These are phyloP conservation scores for Hephaestus fuliginosus DNA, from an alignment of 2,797 vertebrate species.

Conservation along the genomic window DNA sequence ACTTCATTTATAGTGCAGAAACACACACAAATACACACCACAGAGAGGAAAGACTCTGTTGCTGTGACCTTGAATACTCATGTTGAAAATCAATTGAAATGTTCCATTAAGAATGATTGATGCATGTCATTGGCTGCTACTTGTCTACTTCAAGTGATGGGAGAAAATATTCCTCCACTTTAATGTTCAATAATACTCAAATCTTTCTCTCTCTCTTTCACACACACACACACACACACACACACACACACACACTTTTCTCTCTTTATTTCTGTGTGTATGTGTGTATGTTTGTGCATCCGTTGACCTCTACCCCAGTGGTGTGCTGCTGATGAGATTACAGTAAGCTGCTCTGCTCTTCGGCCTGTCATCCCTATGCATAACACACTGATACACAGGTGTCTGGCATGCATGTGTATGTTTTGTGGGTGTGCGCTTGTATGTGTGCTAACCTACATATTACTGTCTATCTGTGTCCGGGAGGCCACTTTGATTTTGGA, in stretches of 20 bases:
- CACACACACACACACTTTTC: constrained; percentile 1
- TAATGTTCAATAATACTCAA: constrained; percentile 66
- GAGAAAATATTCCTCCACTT: constrained; percentile 67
- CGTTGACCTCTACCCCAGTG: constrained; percentile 74
- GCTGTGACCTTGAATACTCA: constrained; percentile 80
- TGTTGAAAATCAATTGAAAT: constrained; percentile 80
- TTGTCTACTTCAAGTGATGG: constrained; percentile 65
- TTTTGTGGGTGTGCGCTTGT: constrained; percentile 7
- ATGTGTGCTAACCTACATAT: constrained; percentile 41
- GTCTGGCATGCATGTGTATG: constrained; percentile 31
- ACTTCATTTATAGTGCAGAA: constrained; percentile 59
- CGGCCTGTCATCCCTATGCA: constrained; percentile 58
- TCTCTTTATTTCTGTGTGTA: constrained; percentile 2
- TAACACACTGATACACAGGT: constrained; percentile 64
- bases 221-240: no score
- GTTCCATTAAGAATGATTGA: constrained; percentile 85
- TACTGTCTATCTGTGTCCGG: constrained; percentile 28
- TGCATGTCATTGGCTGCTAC: constrained; percentile 74
- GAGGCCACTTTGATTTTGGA: constrained; percentile 70
- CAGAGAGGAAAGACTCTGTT: constrained; percentile 35
- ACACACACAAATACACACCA: constrained; percentile 37
- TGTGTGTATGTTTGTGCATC: constrained; percentile 3
- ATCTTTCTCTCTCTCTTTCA: constrained; percentile 34
- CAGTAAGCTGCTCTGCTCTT: constrained; percentile 74
- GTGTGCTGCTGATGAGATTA: constrained; percentile 83